Conservation (phyloP, 2,797 vertebrate species). For the Parauchenoglanis punctatus region DNA sequence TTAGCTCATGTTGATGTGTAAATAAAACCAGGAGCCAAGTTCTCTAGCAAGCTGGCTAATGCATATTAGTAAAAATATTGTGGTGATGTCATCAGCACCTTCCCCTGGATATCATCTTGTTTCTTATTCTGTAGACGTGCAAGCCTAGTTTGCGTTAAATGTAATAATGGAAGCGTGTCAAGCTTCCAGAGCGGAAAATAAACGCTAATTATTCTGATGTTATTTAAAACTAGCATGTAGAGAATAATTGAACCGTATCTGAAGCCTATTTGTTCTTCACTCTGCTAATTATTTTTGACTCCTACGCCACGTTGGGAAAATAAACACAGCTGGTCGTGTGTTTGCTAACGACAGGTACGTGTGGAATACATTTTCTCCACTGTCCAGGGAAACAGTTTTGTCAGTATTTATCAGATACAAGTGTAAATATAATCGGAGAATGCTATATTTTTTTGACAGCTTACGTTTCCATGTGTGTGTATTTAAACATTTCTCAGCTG, state of each 20-base stretch:
- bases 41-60: neutral
- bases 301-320: neutral
- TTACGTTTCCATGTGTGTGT: conserved; percentile 67
- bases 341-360: neutral
- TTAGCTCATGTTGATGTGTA: neutral
- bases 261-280: neutral
- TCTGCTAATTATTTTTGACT: neutral
- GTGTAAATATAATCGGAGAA: conserved; percentile 61
- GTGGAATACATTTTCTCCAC: conserved; percentile 59
- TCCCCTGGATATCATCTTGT: neutral
- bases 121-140: neutral
- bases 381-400: conserved; percentile 77
- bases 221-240: conserved; percentile 6
- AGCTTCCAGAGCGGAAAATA: neutral
- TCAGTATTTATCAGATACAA: conserved; percentile 81
- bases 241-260: neutral
- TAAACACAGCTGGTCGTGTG: conserved; percentile 33
- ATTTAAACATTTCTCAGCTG: conserved; percentile 75
- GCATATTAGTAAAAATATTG: neutral
- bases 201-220: neutral
- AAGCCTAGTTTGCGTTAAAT: neutral
- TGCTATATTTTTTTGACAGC: conserved; percentile 72
- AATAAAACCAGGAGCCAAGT: neutral
- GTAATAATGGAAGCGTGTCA: neutral
- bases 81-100: neutral